A percentile compares a stretch with the other conserved stretches of the same genome.
phyloP scores from a whole-genome alignment of 2,113 vertebrate species.

The Edolisoma coerulescens region DNA sequence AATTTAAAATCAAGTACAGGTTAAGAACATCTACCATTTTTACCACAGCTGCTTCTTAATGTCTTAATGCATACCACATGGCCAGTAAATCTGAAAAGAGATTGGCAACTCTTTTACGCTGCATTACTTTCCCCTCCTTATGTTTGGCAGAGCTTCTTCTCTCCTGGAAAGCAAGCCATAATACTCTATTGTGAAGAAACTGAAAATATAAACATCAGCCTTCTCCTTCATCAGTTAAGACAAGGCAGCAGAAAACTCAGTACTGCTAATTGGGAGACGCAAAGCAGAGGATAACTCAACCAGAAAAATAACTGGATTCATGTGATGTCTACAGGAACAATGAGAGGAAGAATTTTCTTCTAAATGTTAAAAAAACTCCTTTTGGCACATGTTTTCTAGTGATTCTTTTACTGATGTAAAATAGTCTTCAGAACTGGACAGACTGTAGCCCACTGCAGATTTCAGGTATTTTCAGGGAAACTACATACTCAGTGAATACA shows the following conservation, averaged over 20 bases:
- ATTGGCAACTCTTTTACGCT: not conserved
- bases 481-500: not conserved
- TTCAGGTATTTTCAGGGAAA: not conserved
- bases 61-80: not conserved
- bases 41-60: not conserved
- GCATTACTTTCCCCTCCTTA: not conserved
- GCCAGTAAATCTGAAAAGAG: not conserved
- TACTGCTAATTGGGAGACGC: not conserved
- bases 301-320: not conserved
- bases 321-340: not conserved
- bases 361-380: not conserved
- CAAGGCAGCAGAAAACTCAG: not conserved
- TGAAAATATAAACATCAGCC: not conserved
- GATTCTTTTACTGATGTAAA: not conserved
- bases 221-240: not conserved
- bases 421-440: not conserved
- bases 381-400: not conserved
- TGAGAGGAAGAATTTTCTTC: not conserved
- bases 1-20: constrained; percentile 2
- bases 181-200: not conserved
- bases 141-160: not conserved
- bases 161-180: not conserved
- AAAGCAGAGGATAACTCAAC: not conserved
- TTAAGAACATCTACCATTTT: not conserved
- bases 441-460: not conserved